Conservation (phyloP, 1,140 invertebrate genomes). For the Ips typographus region DNA sequence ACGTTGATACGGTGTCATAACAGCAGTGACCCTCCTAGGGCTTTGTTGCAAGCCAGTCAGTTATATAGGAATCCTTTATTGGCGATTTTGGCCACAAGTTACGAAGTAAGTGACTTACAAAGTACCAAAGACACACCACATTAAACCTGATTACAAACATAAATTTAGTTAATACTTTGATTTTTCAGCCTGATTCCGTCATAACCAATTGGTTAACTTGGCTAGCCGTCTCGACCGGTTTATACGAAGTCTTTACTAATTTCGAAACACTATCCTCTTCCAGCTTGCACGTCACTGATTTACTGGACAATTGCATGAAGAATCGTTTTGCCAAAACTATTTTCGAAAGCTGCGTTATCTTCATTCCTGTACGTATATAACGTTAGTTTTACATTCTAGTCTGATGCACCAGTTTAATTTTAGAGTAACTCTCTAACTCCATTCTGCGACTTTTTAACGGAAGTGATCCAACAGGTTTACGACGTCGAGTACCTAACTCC, state of each 20-base stretch:
- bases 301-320: constrained; percentile 57
- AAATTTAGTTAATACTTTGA: background rate
- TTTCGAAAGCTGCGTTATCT: constrained; percentile 61
- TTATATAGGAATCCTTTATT: constrained; percentile 59
- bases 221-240: constrained; percentile 56
- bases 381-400: constrained; percentile 1
- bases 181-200: constrained; percentile 62
- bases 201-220: constrained; percentile 65
- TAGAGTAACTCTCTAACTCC: constrained; percentile 62
- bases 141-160: too few species aligned
- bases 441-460: constrained; percentile 56
- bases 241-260: constrained; percentile 50
- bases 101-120: constrained; percentile 58
- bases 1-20: constrained; percentile 65
- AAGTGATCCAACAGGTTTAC: constrained; percentile 48
- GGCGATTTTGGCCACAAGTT: constrained; percentile 65
- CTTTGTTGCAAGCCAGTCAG: constrained; percentile 60
- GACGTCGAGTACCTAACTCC: constrained; percentile 35
- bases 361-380: constrained; percentile 60
- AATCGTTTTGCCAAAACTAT: constrained; percentile 58
- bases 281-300: constrained; percentile 52
- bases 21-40: constrained; percentile 65
- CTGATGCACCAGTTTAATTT: constrained; percentile 34
- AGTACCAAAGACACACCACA: too few species aligned
- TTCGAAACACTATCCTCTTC: constrained; percentile 49